These are phyloP conservation scores for Pseudopodoces humilis DNA, from an alignment of 2,113 vertebrate species.

Conservation along the genomic window DNA sequence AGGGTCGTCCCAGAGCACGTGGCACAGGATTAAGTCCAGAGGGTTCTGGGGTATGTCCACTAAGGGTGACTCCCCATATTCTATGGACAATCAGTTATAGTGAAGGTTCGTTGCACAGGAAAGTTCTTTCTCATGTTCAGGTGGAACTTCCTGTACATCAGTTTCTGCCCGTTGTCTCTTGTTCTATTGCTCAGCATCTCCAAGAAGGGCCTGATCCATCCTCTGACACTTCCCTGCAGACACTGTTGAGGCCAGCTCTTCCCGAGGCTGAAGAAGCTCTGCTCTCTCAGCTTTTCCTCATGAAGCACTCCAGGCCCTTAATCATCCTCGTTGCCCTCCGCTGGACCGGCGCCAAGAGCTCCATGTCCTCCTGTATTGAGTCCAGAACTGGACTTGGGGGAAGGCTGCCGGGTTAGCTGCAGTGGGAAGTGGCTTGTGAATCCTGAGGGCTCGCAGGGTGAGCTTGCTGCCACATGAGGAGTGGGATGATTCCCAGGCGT, in stretches of 20 bases:
- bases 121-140: background rate
- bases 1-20: background rate
- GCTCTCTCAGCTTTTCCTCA: background rate
- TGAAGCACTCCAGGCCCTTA: too few relatives aligned
- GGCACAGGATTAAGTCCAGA: background rate
- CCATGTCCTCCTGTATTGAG: rapidly evolving
- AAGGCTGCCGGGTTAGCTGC: too few relatives aligned
- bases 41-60: too few relatives aligned
- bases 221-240: background rate
- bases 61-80: background rate
- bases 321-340: rapidly evolving
- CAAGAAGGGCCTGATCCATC: background rate
- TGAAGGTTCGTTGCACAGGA: background rate
- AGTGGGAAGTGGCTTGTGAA: rapidly evolving
- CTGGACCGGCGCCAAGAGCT: background rate
- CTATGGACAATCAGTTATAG: rapidly evolving
- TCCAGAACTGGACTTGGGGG: background rate
- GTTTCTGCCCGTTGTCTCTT: background rate
- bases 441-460: background rate
- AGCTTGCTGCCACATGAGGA: rapidly evolving
- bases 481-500: too few relatives aligned
- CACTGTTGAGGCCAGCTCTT: too few relatives aligned
- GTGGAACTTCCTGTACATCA: background rate
- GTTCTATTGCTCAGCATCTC: too few relatives aligned
- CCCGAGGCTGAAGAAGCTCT: background rate